Evolutionary conservation across 2,888 invertebrate species (phyloP).

Genomic region (Deilephila porcellus): DNA sequence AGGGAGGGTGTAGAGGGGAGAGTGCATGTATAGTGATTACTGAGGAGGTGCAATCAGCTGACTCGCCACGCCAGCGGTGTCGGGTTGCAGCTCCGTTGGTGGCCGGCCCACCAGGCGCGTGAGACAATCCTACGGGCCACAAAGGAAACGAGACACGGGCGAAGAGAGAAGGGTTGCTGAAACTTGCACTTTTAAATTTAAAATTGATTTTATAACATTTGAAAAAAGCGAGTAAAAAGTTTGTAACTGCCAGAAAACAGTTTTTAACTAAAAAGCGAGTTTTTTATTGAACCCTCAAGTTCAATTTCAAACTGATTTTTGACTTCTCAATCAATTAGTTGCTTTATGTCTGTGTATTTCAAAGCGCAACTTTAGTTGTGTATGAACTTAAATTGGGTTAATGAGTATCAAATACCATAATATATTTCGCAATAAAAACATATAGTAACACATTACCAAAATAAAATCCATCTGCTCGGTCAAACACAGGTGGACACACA

Average conservation of each 20-base stretch:
- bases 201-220: too few relatives aligned
- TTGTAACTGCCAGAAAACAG: too few relatives aligned
- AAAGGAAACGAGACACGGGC: neutral
- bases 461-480: slow-evolving; percentile 6
- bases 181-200: neutral
- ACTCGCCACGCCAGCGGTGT: slow-evolving; percentile 31
- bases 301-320: too few relatives aligned
- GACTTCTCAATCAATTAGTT: too few relatives aligned
- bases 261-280: too few relatives aligned
- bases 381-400: too few relatives aligned
- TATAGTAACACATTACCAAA: neutral
- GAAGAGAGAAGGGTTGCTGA: neutral
- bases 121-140: slow-evolving; percentile 21
- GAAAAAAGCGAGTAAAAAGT: too few relatives aligned
- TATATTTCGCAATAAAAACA: too few relatives aligned
- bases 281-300: too few relatives aligned
- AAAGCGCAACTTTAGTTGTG: too few relatives aligned
- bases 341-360: too few relatives aligned
- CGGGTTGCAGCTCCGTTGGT: slow-evolving; percentile 37
- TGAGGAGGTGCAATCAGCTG: slow-evolving; percentile 28
- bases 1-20: neutral
- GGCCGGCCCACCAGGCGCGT: slow-evolving; percentile 38
- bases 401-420: too few relatives aligned
- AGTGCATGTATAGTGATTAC: neutral
- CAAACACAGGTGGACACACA: slow-evolving; percentile 21